Base-by-base conservation (phyloP, 1,140 invertebrate species). In the Brachystomella parvula region DNA sequence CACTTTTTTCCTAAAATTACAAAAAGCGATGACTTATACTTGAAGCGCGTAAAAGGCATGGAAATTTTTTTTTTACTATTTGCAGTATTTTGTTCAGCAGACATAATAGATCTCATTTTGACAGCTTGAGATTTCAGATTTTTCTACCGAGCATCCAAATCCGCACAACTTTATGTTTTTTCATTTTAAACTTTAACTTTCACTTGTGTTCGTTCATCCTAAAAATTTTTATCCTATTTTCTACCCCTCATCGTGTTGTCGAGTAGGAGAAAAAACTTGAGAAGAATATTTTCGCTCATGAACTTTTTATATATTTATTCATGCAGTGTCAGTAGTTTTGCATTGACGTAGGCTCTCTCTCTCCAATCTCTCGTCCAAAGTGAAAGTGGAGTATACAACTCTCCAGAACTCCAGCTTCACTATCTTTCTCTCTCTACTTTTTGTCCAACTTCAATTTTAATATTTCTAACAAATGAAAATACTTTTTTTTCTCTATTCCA, bases 221-320 rank as follows among this genome's bases (percentile, higher is more conserved):
- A 9, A 44, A 44, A 44, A 44, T n/a, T 44, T 44, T 44, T 44
- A 44, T 44, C 39, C 39, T 44, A 44, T 9, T 44, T 44, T 44
- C 39, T 12, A n/a, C n/a, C 39, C 39, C 9, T 12, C 9, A 44
- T 44, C 9, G 39, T 44, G n/a, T n/a, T n/a, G n/a, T n/a, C n/a
- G n/a, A n/a, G n/a, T n/a, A n/a, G n/a, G n/a, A n/a, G n/a, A 44
- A 9, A 44, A 44, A 44, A 44, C 9, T n/a, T 44, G n/a, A n/a
- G 39, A 12, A n/a, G 39, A 44, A 44, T 44, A 44, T 44, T 44
- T 44, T 44, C n/a, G 9, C 39, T 44, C n/a, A 12, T n/a, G 24
- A 26, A 53, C 12, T 24, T 53, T 53, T 53, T 24, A 53, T 24
- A 15, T 53, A 17, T 53, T 53, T 53, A 53, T 53, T 53, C 49